Evolutionary conservation across 2,888 invertebrate genomes (phyloP).

Genomic region (Alentia gelatinosa): DNA sequence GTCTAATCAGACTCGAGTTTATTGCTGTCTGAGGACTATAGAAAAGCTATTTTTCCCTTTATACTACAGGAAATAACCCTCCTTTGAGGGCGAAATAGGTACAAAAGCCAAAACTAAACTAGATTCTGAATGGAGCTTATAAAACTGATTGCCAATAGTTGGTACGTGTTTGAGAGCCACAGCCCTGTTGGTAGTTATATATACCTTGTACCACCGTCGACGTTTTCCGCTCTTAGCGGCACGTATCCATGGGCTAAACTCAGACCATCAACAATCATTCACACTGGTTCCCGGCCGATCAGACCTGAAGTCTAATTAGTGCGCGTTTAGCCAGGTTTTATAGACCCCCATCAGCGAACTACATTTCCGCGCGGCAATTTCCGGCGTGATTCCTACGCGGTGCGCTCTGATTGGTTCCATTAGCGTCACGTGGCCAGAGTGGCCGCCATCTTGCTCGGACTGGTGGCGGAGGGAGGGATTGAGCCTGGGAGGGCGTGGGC

Average conservation of each 20-base stretch:
- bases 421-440: background rate
- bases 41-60: too few species aligned
- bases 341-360: constrained; percentile 24
- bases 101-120: too few species aligned
- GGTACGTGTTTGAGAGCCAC: too few species aligned
- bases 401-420: constrained; percentile 27
- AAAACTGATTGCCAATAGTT: too few species aligned
- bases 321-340: background rate
- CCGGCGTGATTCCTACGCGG: constrained; percentile 5
- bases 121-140: too few species aligned
- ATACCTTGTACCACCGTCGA: too few species aligned
- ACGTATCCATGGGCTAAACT: background rate
- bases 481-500: background rate
- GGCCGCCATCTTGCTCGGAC: background rate
- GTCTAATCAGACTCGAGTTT: too few species aligned
- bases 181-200: too few species aligned
- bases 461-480: too few species aligned
- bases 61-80: too few species aligned
- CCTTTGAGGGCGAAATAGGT: too few species aligned
- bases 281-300: background rate
- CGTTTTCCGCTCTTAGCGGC: background rate
- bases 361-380: constrained; percentile 23
- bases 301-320: background rate
- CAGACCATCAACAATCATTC: background rate
- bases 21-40: too few species aligned